These are phyloP conservation scores for Lampris incognitus DNA, from an alignment of 2,113 vertebrate species.

Conservation along the genomic window DNA sequence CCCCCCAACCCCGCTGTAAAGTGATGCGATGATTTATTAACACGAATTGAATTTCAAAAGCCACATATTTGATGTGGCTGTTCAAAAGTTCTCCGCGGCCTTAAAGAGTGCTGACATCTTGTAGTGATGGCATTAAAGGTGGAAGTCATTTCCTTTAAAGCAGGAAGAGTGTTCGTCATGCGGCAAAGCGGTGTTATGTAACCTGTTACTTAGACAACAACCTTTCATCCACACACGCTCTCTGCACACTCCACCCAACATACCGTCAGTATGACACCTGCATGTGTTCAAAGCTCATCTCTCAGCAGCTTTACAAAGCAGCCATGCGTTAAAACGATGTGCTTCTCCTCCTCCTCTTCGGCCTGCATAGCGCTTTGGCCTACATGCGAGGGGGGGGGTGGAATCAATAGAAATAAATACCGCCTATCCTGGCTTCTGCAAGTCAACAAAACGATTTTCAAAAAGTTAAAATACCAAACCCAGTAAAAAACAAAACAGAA, in stretches of 20 bases:
- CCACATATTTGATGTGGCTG: conserved; percentile 47
- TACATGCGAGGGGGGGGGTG: conserved; percentile 57
- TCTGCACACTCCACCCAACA: conserved; percentile 10
- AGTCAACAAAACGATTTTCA: conserved; percentile 2
- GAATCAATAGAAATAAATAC: conserved; percentile 38
- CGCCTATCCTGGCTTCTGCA: conserved; percentile 11
- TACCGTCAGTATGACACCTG: too few species aligned
- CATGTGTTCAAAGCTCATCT: conserved; percentile 27
- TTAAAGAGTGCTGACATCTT: conserved; percentile 70
- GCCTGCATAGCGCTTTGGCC: conserved; percentile 65
- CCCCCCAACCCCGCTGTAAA: neutral
- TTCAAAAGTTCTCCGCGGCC: conserved; percentile 65
- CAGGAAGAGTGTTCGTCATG: conserved; percentile 25
- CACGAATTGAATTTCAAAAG: conserved; percentile 52
- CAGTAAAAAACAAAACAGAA: conserved; percentile 18
- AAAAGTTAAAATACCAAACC: conserved; percentile 22
- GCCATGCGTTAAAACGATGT: conserved; percentile 52
- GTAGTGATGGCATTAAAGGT: conserved; percentile 38
- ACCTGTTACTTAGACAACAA: conserved; percentile 2
- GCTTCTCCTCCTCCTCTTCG: conserved; percentile 49
- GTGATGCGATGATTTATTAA: conserved; percentile 50
- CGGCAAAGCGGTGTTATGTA: neutral
- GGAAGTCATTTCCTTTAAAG: conserved; percentile 18
- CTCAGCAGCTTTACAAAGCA: conserved; percentile 29
- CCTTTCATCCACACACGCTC: conserved; percentile 26